phyloP scores from a whole-genome alignment of 2,797 vertebrate genomes.

The Acanthornis magna region DNA sequence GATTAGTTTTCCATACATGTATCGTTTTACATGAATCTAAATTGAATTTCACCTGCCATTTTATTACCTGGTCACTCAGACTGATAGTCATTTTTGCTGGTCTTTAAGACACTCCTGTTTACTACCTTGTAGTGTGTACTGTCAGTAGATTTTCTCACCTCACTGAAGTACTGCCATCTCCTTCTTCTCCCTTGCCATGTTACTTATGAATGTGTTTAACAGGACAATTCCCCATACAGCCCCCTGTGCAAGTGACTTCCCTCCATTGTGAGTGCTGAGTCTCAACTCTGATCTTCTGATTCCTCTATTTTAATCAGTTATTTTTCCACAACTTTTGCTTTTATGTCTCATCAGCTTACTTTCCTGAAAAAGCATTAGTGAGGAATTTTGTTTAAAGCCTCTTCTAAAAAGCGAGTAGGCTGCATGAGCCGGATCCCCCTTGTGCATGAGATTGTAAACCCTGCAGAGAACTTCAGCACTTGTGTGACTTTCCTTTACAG shows the following conservation, averaged over 20 bases:
- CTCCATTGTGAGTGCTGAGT: background rate
- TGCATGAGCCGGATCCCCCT: background rate
- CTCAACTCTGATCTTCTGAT: background rate
- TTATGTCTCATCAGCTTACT: background rate
- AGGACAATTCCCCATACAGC: background rate
- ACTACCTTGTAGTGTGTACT: background rate
- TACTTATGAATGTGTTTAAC: background rate
- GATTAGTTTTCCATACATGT: background rate
- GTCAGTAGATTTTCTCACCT: background rate
- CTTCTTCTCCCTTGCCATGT: background rate
- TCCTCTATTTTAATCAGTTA: background rate
- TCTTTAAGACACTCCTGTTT: background rate
- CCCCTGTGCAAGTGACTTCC: background rate
- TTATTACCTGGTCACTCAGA: background rate
- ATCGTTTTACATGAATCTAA: conserved; percentile 18
- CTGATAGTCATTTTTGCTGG: background rate
- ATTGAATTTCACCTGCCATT: background rate
- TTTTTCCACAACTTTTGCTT: background rate
- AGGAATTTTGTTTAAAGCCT: background rate
- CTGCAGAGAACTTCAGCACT: background rate
- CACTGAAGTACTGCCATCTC: background rate
- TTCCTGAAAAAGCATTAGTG: background rate
- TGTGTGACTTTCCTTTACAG: background rate
- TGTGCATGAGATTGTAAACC: background rate
- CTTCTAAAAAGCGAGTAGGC: background rate